Evolutionary conservation across 2,797 vertebrate genomes (phyloP), one percentile per base, ranked within the genome.

Genomic region (Centroberyx gerrardi): DNA sequence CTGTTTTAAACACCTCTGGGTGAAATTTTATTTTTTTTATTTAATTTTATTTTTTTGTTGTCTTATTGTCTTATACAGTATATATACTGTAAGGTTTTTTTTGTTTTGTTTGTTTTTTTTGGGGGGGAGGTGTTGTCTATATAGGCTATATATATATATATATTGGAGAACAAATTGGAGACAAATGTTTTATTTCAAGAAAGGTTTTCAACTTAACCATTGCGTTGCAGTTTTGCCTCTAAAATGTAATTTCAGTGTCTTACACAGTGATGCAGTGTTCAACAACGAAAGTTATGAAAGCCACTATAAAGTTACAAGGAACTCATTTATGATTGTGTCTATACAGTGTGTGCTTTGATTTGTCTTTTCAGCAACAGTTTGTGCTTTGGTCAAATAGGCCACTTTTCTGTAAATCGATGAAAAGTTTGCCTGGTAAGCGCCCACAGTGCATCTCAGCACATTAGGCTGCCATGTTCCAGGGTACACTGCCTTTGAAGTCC

Each of bases 401-500:
- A 56, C 28, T 52, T 60, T 52, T 53, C 15, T 7, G 49, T 53
- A 9, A 74, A 29, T 36, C 7, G 53, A 31, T 53, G 58, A 78
- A 52, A 38, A 18, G 54, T 72, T 60, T 40, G 51, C 12, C 42
- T 31, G 22, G 51, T 48, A 66, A 60, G 40, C 28, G 40, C 73
- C 59, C 15, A 67, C 62, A 38, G 33, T 29, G 58, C 56, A 67
- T 55, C 27, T 53, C 49, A 54, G 36, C 54, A 65, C 42, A 72
- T 48, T 59, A 66, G 31, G 40, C 48, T 53, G 36, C 18, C 17
- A 36, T 76, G 54, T 58, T 61, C 28, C 62, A 60, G 29, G 27
- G 67, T 31, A 55, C 44, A 38, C 44, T 59, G 55, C 10, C 72
- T 75, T 67, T 75, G 59, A 67, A 55, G 56, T 29, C 14, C 36